phyloP scores from a whole-genome alignment of 2,113 vertebrate genomes.

The Macrotis lagotis region DNA sequence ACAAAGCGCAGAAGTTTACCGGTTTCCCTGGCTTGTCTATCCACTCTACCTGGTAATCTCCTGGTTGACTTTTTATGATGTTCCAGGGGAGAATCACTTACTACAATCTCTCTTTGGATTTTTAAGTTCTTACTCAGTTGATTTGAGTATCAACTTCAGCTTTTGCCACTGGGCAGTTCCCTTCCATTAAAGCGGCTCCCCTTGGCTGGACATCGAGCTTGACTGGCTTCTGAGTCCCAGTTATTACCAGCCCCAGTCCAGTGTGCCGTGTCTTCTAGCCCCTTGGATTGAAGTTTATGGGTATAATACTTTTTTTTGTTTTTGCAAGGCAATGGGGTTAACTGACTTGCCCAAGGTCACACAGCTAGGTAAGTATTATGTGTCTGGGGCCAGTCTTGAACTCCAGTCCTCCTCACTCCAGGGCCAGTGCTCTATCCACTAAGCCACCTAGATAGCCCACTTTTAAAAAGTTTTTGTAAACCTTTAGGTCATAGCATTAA shows the following conservation, averaged over 20 bases:
- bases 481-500: background rate
- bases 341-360: no score
- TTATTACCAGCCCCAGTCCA: background rate
- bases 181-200: background rate
- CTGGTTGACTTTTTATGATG: background rate
- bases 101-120: background rate
- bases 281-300: background rate
- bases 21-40: background rate
- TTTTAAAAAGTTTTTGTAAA: background rate
- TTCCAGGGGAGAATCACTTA: background rate
- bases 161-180: background rate
- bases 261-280: background rate
- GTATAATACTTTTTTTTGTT: no score
- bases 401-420: no score
- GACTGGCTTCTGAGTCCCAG: background rate
- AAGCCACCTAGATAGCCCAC: no score
- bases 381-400: no score
- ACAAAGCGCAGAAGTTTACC: background rate
- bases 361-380: no score
- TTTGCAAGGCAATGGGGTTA: no score
- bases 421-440: no score
- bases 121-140: background rate
- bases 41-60: no score
- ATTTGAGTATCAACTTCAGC: background rate
- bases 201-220: background rate